These are phyloP conservation scores for Dicrostonyx torquatus DNA, from an alignment of 2,797 vertebrate species.

Conservation along the genomic window DNA sequence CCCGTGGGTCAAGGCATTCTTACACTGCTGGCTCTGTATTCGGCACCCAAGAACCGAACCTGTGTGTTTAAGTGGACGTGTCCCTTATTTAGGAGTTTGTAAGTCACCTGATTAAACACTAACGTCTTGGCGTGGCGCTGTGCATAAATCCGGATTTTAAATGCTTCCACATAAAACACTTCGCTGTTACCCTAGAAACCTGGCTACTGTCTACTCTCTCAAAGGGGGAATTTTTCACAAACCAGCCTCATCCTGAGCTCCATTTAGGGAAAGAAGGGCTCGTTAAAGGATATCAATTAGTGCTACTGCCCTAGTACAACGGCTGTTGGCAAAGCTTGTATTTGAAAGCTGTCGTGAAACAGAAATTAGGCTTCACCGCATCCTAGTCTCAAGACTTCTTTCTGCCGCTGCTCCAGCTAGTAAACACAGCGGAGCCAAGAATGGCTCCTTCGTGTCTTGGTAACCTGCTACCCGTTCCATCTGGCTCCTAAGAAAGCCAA, in stretches of 20 bases:
- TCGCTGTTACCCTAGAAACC: conserved; percentile 9
- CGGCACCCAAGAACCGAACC: neutral
- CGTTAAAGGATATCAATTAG: conserved; percentile 44
- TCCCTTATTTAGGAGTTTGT: neutral
- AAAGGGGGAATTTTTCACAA: conserved; percentile 10
- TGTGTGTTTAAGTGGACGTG: neutral
- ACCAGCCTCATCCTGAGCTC: conserved; percentile 5
- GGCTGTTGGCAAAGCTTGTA: neutral
- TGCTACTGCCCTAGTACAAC: neutral
- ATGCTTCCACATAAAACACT: conserved; percentile 17
- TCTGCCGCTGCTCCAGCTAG: neutral
- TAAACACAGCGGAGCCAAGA: neutral
- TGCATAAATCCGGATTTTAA: conserved; percentile 51
- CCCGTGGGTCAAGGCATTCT: neutral
- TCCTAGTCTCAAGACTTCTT: neutral
- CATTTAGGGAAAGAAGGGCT: neutral
- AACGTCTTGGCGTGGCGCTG: neutral
- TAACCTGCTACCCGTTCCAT: neutral
- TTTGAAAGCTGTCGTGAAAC: neutral
- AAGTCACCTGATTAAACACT: conserved; percentile 10
- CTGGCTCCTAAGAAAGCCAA: neutral
- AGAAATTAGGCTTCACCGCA: neutral
- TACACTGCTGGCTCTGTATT: neutral
- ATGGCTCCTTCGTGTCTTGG: neutral
- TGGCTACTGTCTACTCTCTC: neutral